Evolutionary conservation across 2,113 vertebrate species (phyloP), one percentile per base, ranked within the genome.

Genomic region (Promerops cafer): DNA sequence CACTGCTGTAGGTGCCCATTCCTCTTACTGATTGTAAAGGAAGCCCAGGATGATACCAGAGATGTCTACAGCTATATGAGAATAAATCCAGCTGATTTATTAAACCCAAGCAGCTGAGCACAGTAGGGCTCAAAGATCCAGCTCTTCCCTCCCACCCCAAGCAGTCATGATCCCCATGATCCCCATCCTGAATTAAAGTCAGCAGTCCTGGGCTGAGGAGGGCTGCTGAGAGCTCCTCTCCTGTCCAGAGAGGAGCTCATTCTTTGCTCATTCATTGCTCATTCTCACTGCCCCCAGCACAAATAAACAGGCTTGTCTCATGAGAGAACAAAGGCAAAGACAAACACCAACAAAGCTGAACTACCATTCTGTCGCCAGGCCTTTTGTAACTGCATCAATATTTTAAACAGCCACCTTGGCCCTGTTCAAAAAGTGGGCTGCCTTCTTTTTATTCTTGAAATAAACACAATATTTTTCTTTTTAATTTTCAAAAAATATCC

Each of bases 111-210:
- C 27, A 37, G 28, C 53, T 13, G 31, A 64, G 71, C 13, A 35
- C 0, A 0, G 44, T 39, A 37, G 26, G 22, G 30, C 26, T 65
- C 35, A 37, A 37, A 49, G 42, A 27, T 24, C 16, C 61, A 84
- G 66, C 56, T 57, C 33, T 31, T 47, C 31, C 47, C 44, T 64
- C 45, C 49, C 35, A 83, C 11, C 5, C 24, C 0, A 1, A 45
- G 31, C 47, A 78, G 11, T 3, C 0, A 0, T n/a, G 78, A 57
- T 61, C 17, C 27, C 28, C 0, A 0, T 1, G 1, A n/a, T n/a
- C 22, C 12, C 11, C 7, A 27, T 0, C 1, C 11, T 57, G 53
- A 70, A 37, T 35, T 89, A 35, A 66, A 92, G 19, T 22, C 79
- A 85, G 28, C 28, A 42, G 16, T 44, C 15, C 37, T 5, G 0